These are phyloP conservation scores for Drosophila punjabiensis DNA, from an alignment of 1,140 invertebrate genomes.

Conservation along the genomic window DNA sequence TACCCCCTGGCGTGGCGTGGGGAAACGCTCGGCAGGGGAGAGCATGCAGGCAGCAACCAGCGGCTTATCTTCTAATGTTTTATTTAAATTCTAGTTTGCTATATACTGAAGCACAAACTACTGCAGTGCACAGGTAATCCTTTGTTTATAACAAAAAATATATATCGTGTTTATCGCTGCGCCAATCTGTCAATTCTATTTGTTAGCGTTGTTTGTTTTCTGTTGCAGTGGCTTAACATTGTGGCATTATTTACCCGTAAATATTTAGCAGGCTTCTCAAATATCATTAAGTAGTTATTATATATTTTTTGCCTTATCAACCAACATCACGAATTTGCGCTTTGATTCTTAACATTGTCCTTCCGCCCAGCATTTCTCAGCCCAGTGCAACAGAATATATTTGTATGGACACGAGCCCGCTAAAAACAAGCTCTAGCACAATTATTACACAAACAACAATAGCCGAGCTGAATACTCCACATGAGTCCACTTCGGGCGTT, in stretches of 20 bases:
- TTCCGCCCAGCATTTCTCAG: constrained; percentile 11
- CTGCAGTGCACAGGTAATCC: constrained; percentile 62
- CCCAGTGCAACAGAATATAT: constrained; percentile 51
- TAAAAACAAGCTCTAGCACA: constrained; percentile 67
- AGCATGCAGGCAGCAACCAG: neutral
- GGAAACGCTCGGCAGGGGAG: neutral
- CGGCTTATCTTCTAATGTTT: constrained; percentile 42
- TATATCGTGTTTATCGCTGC: constrained; percentile 28
- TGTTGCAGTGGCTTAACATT: constrained; percentile 20
- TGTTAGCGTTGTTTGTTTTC: constrained; percentile 20
- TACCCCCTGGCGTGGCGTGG: neutral
- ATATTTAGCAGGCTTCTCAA: constrained; percentile 58
- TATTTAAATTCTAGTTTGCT: constrained; percentile 64
- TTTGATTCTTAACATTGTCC: constrained; percentile 64
- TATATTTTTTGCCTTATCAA: constrained; percentile 62
- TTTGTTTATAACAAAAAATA: constrained; percentile 71
- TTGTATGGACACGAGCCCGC: constrained; percentile 36
- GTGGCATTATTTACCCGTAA: constrained; percentile 42
- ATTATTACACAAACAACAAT: constrained; percentile 57
- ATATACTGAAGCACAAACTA: constrained; percentile 68
- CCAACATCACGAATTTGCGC: constrained; percentile 78
- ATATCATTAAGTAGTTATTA: constrained; percentile 55
- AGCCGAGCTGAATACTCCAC: constrained; percentile 25
- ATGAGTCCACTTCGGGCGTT: constrained; percentile 26
- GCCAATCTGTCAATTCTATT: constrained; percentile 15